Conservation (phyloP, 2,113 vertebrate genomes). For the Centropus unirufus region DNA sequence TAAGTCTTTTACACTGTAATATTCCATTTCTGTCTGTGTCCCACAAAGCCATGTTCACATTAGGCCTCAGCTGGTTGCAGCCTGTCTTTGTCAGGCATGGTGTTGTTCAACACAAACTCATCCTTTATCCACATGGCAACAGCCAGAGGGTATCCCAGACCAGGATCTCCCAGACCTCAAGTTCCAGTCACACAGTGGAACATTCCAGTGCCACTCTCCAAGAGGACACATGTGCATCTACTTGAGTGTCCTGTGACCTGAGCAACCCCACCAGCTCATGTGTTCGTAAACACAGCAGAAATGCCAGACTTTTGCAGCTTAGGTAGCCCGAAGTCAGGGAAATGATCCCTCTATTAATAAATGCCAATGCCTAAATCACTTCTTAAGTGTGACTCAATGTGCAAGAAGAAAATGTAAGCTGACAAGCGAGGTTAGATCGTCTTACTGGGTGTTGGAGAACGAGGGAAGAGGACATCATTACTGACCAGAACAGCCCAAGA, state of each 20-base stretch:
- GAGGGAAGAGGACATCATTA: not conserved
- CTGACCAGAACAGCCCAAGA: not conserved
- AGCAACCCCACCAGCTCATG: rapidly evolving
- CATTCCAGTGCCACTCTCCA: rapidly evolving
- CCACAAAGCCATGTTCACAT: not conserved
- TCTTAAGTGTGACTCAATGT: not conserved
- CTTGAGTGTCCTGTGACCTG: rapidly evolving
- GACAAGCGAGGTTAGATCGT: not conserved
- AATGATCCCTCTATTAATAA: not conserved
- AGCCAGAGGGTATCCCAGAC: not conserved
- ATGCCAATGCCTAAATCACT: not conserved
- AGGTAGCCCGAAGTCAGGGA: not conserved
- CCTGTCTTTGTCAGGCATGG: not conserved
- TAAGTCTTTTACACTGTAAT: not conserved
- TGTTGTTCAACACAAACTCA: too few relatives aligned
- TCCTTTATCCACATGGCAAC: rapidly evolving
- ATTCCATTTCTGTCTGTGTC: not conserved
- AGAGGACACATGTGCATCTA: rapidly evolving
- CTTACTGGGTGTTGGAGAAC: not conserved
- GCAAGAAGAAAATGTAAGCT: not conserved
- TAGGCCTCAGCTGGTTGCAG: not conserved
- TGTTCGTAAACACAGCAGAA: not conserved
- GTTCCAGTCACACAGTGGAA: not conserved
- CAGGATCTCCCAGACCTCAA: not conserved
- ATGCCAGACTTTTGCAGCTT: not conserved